Percentiles rank a stretch among this genome's conserved stretches.
Conservation (phyloP, 2,113 vertebrate species). For the Clarias macrocephalus region DNA sequence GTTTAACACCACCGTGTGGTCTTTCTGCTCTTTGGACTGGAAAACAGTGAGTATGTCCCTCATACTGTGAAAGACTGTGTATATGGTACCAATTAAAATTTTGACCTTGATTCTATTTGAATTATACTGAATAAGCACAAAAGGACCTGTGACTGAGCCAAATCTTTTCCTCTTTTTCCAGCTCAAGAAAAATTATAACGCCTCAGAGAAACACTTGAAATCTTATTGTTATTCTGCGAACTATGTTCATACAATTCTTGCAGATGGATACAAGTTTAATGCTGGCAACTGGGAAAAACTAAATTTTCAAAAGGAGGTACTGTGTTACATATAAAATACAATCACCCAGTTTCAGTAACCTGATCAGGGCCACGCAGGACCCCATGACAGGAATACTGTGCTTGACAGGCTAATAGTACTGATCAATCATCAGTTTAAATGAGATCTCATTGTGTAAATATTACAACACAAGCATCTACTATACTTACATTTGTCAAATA, state of each 20-base stretch:
- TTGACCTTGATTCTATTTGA: not conserved
- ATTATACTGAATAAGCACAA: not conserved
- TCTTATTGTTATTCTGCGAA: conserved; percentile 87
- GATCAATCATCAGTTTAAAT: not conserved
- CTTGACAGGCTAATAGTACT: not conserved
- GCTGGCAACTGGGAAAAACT: conserved; percentile 81
- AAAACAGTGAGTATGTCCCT: conserved; percentile 55
- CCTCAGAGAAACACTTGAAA: conserved; percentile 72
- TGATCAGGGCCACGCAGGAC: not conserved
- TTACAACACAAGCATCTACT: not conserved
- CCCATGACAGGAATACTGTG: not conserved
- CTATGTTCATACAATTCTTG: conserved; percentile 82
- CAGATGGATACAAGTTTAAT: conserved; percentile 86
- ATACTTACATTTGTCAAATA: not conserved
- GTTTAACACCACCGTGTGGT: conserved; percentile 72
- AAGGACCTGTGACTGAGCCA: not conserved
- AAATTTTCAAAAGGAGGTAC: conserved; percentile 82
- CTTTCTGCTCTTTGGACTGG: conserved; percentile 82
- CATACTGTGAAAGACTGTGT: not conserved
- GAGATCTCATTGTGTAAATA: not conserved
- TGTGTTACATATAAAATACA: conserved; percentile 44
- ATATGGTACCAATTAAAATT: not conserved
- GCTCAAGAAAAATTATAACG: conserved; percentile 72
- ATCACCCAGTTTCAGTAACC: not conserved
- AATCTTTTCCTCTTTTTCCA: conserved; percentile 57